Percentiles rank a stretch among this genome's conserved stretches.
Conservation (phyloP, 1,140 invertebrate species). For the Ditylenchus dipsaci region DNA sequence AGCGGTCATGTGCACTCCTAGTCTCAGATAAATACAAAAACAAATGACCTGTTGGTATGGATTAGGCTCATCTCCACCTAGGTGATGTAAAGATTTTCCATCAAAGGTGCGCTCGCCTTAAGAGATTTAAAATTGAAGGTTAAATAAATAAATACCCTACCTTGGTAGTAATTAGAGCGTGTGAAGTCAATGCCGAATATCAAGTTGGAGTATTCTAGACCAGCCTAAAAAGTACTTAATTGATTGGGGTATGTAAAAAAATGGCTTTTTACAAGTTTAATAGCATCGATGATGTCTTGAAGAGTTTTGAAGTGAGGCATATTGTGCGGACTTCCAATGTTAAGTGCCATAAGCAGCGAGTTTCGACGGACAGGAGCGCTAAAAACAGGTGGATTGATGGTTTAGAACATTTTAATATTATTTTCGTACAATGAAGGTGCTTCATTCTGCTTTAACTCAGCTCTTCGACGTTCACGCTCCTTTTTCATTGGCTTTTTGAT, state of each 20-base stretch:
- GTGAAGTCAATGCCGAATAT: constrained; percentile 63
- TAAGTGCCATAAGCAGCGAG: constrained; percentile 53
- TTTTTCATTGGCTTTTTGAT: constrained; percentile 58
- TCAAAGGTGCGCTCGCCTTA: constrained; percentile 60
- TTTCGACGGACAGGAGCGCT: constrained; percentile 55
- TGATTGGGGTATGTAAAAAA: constrained; percentile 15
- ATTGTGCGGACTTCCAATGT: constrained; percentile 56
- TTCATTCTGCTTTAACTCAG: constrained; percentile 52
- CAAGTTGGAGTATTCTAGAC: constrained; percentile 61
- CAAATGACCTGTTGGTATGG: constrained; percentile 58
- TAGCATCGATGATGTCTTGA: constrained; percentile 53
- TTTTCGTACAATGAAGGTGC: constrained; percentile 52
- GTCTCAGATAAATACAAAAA: too few species aligned
- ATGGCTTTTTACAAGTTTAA: constrained; percentile 46
- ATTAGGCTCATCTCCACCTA: constrained; percentile 46
- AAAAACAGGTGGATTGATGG: constrained; percentile 20
- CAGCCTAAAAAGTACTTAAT: constrained; percentile 53
- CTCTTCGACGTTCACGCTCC: constrained; percentile 38
- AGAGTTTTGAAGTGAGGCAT: constrained; percentile 58
- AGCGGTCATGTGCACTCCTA: too few species aligned
- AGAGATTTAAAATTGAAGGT: too few species aligned
- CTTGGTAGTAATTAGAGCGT: constrained; percentile 62
- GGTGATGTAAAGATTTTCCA: constrained; percentile 59
- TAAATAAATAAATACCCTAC: too few species aligned
- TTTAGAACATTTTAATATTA: not conserved